Evolutionary conservation across 2,888 invertebrate genomes (phyloP), one percentile per base, ranked within the genome.

Genomic region (Ischnus inquisitorius): DNA sequence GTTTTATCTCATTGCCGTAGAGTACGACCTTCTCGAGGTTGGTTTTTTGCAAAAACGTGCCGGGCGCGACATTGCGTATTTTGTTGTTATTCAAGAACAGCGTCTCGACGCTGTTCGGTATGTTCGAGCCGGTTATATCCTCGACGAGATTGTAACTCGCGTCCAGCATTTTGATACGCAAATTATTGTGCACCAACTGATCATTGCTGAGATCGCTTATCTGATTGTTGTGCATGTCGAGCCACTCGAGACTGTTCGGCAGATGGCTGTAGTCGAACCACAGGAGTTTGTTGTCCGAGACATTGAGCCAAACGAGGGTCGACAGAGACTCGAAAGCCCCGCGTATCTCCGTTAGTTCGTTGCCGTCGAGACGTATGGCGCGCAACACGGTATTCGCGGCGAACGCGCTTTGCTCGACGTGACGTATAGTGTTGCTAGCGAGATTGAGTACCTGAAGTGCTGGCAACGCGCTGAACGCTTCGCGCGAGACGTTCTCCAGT

Each of bases 181-280:
- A 94, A 88, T 95, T 95, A 82, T 95, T 95, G 89, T 95, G 95
- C 88, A 95, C 95, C 78, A 96, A 94, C 90, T 96, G 96, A 87
- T 96, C 96, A 93, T 97, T 97, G 87, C 96, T 96, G 60, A 97
- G 94, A 89, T 96, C 96, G 88, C 96, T 95, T 90, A 97, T 96
- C 94, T 96, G 95, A 93, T 97, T 97, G 91, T 96, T 95, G 92
- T 97, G 97, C 95, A 97, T 96, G 93, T 97, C 97, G 79, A 97
- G 94, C 96, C 97, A 97, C 92, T 97, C 96, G 62, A 97, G 94
- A 90, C 96, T 96, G 1, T 95, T 92, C 14, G 97, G 97, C 89
- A 97, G 95, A 90, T 97, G 95, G 88, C 96, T 96, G 90, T 97
- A 97, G 94, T 97, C 97, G 93, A 97, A 97, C 96, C 96, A 96